These are phyloP conservation scores for Neodontobutis hainanensis DNA, from an alignment of 2,113 vertebrate genomes.

Conservation along the genomic window DNA sequence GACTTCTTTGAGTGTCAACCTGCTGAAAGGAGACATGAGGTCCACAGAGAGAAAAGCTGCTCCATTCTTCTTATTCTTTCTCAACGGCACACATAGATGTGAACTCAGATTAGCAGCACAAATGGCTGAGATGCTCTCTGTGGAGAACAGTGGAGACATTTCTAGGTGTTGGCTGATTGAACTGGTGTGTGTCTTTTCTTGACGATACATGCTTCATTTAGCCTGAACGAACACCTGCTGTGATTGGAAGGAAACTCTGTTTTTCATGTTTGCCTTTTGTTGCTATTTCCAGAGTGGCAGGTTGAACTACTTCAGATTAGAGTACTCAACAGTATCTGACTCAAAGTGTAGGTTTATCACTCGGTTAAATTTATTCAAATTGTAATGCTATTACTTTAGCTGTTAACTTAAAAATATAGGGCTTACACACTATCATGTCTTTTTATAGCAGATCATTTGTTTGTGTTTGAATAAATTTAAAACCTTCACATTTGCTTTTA, in stretches of 20 bases:
- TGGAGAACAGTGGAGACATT: constrained; percentile 25
- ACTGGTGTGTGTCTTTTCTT: constrained; percentile 34
- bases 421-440: no score
- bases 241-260: constrained; percentile 8
- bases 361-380: background rate
- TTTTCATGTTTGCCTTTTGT: background rate
- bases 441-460: no score
- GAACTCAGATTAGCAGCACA: constrained; percentile 32
- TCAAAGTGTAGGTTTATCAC: background rate
- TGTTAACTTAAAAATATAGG: no score
- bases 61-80: constrained; percentile 35
- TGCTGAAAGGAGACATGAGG: constrained; percentile 52
- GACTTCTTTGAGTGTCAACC: constrained; percentile 51
- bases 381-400: no score
- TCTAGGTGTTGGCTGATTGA: constrained; percentile 38
- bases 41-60: constrained; percentile 40
- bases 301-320: background rate
- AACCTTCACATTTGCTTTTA: no score
- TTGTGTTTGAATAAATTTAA: no score
- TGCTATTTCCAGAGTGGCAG: constrained; percentile 3
- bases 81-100: constrained; percentile 21
- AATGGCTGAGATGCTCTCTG: constrained; percentile 1
- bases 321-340: background rate
- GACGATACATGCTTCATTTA: constrained; percentile 52
- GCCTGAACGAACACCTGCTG: constrained; percentile 42